Evolutionary conservation across 2,797 vertebrate species (phyloP), one percentile per base, ranked within the genome.

Genomic region (Bradypodion ventrale): DNA sequence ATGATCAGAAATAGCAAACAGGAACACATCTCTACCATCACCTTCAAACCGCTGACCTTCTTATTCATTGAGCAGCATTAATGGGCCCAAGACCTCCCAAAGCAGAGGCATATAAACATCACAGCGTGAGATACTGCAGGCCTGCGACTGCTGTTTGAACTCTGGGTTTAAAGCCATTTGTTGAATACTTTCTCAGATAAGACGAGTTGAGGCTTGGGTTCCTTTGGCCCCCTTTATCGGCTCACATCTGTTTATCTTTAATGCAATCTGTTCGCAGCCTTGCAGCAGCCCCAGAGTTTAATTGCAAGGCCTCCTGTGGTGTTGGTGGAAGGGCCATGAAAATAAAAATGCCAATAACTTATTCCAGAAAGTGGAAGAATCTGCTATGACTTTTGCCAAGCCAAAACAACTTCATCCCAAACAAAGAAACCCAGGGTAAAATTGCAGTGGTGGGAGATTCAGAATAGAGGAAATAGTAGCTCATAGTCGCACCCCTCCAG

Each of bases 161-260:
- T 68, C 16, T 49, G 0, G 10, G 46, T 44, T 68, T 70, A 78
- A 70, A 89, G 80, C 27, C 78, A 78, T 40, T 68, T 83, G 63
- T 29, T 32, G 83, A 69, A 89, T 32, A 46, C 69, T 78, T 83
- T 81, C 72, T 73, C 83, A 88, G 80, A 89, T 89, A 86, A 91
- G 84, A 68, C 16, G 69, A 80, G 82, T 19, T 46, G 27, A 1
- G 5, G 82, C 85, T 68, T 68, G 8, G 0, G 13, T 79, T 90
- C 83, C 74, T 27, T 2, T 42, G 0, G 0, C 12, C 66, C 25
- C 10, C 74, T 89, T 89, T 79, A 78, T 90, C 87, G 86, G 75
- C 74, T 90, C 83, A 74, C 86, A 91, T 92, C 92, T 93, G 91
- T 62, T 88, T 90, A 76, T 82, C 92, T 85, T 88, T 83, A 89